These are phyloP conservation scores for Sitta europaea DNA, from an alignment of 2,113 vertebrate genomes.

Conservation along the genomic window DNA sequence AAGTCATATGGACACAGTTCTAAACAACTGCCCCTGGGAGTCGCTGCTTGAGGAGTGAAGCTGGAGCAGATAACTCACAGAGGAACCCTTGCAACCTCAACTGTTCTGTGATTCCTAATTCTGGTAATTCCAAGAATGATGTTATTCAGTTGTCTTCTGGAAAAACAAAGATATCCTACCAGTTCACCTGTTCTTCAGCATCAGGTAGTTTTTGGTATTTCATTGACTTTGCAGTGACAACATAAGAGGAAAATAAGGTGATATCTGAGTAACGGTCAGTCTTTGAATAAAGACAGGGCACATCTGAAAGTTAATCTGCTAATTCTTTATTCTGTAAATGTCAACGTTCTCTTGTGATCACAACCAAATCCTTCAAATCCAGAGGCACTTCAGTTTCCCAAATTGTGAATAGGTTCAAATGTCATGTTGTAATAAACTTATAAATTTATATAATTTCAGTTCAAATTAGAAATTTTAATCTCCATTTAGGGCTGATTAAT, in stretches of 20 bases:
- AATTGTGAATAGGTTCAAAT: background rate
- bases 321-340: background rate
- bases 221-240: constrained; percentile 8
- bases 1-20: background rate
- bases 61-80: background rate
- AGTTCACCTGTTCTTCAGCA: background rate
- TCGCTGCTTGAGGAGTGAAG: background rate
- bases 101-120: background rate
- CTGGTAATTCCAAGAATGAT: background rate
- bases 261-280: background rate
- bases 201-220: constrained; percentile 1
- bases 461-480: background rate
- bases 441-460: background rate
- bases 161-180: constrained; percentile 26
- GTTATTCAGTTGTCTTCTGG: background rate
- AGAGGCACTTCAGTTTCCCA: background rate
- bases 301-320: background rate
- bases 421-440: background rate
- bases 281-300: background rate
- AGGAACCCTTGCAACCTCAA: background rate
- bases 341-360: background rate
- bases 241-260: background rate
- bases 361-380: background rate
- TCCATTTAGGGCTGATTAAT: background rate
- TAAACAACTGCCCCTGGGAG: background rate